phyloP scores from a whole-genome alignment of 2,113 vertebrate genomes.

The Vicugna pacos region DNA sequence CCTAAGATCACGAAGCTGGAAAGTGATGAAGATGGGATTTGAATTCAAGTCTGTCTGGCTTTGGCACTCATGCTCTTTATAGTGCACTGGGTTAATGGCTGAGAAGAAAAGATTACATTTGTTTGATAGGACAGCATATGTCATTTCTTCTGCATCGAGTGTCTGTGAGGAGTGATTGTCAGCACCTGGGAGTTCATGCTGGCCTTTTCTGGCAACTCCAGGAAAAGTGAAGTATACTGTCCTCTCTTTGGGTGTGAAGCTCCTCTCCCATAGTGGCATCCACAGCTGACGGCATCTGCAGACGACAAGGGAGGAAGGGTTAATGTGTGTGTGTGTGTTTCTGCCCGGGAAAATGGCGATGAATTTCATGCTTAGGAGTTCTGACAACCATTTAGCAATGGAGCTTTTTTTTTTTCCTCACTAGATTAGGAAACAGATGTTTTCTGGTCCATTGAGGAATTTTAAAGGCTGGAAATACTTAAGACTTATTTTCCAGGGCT shows the following conservation, averaged over 20 bases:
- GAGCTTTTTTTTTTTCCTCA: neutral
- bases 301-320: neutral
- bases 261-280: neutral
- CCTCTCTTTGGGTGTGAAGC: neutral
- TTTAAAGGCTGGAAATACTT: slow-evolving; percentile 68
- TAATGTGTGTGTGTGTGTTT: neutral
- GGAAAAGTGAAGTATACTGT: neutral
- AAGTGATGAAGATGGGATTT: neutral
- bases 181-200: neutral
- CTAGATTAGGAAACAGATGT: slow-evolving; percentile 75
- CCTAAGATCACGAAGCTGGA: neutral
- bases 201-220: neutral
- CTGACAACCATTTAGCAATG: slow-evolving; percentile 59
- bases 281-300: neutral
- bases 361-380: slow-evolving; percentile 39
- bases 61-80: neutral
- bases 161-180: neutral
- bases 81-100: neutral
- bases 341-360: slow-evolving; percentile 42
- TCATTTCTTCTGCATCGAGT: neutral
- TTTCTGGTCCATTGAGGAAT: slow-evolving; percentile 70
- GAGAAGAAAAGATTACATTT: neutral
- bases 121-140: neutral
- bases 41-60: neutral
- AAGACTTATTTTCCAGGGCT: slow-evolving; percentile 65